phyloP scores from a whole-genome alignment of 2,797 vertebrate genomes.

The Bradypodion ventrale region DNA sequence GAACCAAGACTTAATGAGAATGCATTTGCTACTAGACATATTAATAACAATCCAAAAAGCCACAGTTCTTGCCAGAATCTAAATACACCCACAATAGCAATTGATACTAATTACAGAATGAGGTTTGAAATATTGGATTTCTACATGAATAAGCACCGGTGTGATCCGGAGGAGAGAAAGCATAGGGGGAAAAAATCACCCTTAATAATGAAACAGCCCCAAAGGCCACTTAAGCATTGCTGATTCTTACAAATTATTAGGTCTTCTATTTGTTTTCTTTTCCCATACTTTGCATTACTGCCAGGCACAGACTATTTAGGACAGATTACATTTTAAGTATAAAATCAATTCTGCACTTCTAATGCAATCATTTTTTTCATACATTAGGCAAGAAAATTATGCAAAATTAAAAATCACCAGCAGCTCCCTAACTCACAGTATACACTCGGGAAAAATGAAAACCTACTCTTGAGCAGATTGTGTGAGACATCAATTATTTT shows the following conservation, averaged over 20 bases:
- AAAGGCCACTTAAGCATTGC: too few relatives aligned
- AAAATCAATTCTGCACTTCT: slow-evolving; percentile 50
- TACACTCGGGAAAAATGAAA: slow-evolving; percentile 31
- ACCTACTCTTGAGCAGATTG: slow-evolving; percentile 40
- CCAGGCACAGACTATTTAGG: too few relatives aligned
- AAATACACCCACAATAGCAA: slow-evolving; percentile 15
- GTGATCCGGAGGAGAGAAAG: background rate
- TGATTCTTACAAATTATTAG: too few relatives aligned
- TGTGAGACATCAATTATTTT: slow-evolving; percentile 49
- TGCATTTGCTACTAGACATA: too few relatives aligned
- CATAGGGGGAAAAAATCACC: background rate
- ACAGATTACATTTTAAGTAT: too few relatives aligned
- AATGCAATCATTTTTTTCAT: slow-evolving; percentile 60
- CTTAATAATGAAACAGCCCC: slow-evolving; percentile 5
- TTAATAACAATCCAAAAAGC: too few relatives aligned
- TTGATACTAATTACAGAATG: background rate
- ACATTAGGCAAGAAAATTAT: slow-evolving; percentile 45
- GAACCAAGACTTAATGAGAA: too few relatives aligned
- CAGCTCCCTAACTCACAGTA: slow-evolving; percentile 25
- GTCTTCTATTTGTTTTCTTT: too few relatives aligned
- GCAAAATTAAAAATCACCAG: slow-evolving; percentile 49
- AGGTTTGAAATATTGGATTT: too few relatives aligned
- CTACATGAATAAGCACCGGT: background rate
- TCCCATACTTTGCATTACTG: too few relatives aligned
- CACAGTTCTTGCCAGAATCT: too few relatives aligned